These are phyloP conservation scores for Phenganax stokvisi DNA, from an alignment of 92 coral and sea anemone species.

Conservation along the genomic window DNA sequence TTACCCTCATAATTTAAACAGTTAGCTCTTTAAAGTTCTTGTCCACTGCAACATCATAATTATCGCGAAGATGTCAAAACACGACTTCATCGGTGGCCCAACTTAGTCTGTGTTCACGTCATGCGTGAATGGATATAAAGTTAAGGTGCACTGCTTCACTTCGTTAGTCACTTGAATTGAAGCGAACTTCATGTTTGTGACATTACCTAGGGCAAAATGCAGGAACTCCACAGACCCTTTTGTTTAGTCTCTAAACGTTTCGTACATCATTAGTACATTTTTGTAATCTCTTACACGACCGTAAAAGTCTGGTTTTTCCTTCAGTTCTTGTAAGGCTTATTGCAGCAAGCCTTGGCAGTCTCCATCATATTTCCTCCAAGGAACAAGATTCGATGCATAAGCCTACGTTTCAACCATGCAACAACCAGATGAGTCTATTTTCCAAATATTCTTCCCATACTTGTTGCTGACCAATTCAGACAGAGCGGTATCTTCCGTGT, in stretches of 20 bases:
- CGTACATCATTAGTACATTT: no score
- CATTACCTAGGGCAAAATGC: background rate
- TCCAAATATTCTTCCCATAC: constrained; percentile 11
- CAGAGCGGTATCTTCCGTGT: constrained; percentile 19
- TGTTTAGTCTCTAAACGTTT: no score
- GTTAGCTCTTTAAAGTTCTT: background rate
- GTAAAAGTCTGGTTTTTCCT: no score
- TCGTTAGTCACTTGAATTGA: background rate
- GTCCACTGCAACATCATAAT: no score
- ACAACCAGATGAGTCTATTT: background rate
- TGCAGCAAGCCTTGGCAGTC: no score
- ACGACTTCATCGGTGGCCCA: no score
- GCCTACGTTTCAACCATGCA: background rate
- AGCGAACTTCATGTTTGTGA: background rate
- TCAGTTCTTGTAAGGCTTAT: no score
- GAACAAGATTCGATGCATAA: background rate
- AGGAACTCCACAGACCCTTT: no score
- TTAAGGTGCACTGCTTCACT: background rate
- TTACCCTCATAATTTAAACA: constrained; percentile 8
- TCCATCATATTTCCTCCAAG: no score
- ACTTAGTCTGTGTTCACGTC: no score
- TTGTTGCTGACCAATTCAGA: constrained; percentile 4
- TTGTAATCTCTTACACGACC: no score
- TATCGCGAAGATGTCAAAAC: no score
- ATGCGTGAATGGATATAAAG: background rate